Base-by-base conservation (phyloP, 2,888 invertebrate genomes). In the Carterocephalus palaemon region DNA sequence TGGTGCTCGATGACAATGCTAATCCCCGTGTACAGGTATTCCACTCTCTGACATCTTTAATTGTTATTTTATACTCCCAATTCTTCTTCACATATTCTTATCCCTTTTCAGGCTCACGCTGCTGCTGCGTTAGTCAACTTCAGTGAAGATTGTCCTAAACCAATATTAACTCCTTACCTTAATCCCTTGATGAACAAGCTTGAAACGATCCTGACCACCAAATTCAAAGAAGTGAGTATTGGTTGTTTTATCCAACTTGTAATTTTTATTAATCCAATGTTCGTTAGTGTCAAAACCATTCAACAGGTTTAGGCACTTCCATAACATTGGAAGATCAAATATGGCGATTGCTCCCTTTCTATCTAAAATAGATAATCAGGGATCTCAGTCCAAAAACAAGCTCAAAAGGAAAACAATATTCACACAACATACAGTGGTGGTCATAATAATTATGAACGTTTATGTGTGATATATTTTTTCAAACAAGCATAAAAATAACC, bases 101-200 rank as follows among this genome's bases (percentile, higher is more conserved):
- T 36, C 38, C 38, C n/a, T n/a, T 56, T 53, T 20, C 87, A 92
- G 83, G 92, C 92, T 41, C 92, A 92, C 59, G 91, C 91, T 59
- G 95, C 98, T 31, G 99, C 99, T 38, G 99, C 99, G 33, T 89
- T 99, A 53, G 99, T 99, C 1, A 99, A 99, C 86, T 99, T 99
- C 85, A 97, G 97, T 67, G 99, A 99, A 87, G 99, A 99, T 78
- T 99, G 99, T 75, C 98, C 99, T 0, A 98, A 99, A 77, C 90
- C 92, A 60, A 96, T 99, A 59, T 88, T 99, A 51, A 93, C 93
- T 5, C 92, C 92, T 53, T 99, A 99, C 74, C 89, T 99, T 51
- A 95, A 97, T 62, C 92, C 92, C 12, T 92, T 99, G 56, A 97
- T 99, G 93, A 88, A 88, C 42, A 97, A 97, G 78, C 89, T 99